A percentile compares a stretch with the other conserved stretches of the same genome.
phyloP scores from a whole-genome alignment of 2,113 vertebrate species.

The Chrysemys picta region DNA sequence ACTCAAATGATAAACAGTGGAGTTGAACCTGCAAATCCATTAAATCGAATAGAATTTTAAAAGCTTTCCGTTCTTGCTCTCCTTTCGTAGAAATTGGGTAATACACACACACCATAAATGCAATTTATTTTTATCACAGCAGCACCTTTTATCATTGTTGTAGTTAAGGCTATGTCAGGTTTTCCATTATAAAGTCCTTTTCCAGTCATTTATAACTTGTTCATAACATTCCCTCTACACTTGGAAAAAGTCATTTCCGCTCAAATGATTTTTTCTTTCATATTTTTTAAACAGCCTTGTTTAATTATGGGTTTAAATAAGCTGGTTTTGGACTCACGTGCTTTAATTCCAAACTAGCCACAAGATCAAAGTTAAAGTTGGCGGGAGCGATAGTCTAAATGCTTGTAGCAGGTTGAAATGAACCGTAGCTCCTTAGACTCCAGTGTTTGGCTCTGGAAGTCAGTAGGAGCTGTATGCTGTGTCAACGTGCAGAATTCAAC shows the following conservation, averaged over 20 bases:
- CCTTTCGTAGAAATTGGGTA: neutral
- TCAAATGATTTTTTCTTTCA: neutral
- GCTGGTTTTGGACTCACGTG: neutral
- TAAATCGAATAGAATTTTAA: slow-evolving; percentile 42
- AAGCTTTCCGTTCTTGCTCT: slow-evolving; percentile 9
- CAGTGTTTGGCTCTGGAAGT: neutral
- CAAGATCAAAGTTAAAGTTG: neutral
- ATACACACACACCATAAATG: slow-evolving; percentile 15
- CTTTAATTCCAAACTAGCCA: neutral
- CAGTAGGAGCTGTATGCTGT: neutral
- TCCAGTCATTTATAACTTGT: neutral
- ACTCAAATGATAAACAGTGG: neutral
- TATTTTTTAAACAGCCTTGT: neutral
- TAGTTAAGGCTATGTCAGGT: neutral
- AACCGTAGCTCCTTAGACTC: neutral
- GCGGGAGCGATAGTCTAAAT: neutral
- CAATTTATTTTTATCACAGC: slow-evolving; percentile 19
- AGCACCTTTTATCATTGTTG: slow-evolving; percentile 6
- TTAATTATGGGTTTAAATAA: neutral
- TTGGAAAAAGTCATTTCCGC: neutral
- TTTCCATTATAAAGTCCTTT: neutral
- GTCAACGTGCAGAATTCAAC: neutral
- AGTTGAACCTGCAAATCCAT: slow-evolving; percentile 44
- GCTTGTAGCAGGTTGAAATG: neutral
- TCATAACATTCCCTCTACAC: neutral